Conservation (phyloP, 2,888 invertebrate species). For the Sycophila texana region DNA sequence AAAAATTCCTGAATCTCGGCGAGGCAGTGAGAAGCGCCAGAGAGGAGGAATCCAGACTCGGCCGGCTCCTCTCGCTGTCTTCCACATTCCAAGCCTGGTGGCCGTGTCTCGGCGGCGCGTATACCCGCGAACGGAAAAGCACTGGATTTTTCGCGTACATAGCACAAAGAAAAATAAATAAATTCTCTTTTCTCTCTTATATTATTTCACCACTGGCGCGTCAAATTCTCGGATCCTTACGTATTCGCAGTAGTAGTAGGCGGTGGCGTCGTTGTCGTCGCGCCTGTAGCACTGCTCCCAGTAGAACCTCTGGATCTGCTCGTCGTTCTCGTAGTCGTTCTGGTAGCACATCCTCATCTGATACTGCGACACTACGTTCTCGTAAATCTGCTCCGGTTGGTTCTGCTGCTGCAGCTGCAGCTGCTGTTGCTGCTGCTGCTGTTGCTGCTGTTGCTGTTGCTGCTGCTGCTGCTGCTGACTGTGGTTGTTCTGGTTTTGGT, state of each 20-base stretch:
- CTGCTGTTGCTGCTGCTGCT: conserved; percentile 51
- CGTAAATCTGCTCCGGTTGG: conserved; percentile 69
- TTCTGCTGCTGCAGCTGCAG: conserved; percentile 54
- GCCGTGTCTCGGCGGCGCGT: neutral
- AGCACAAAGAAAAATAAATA: conserved; percentile 1
- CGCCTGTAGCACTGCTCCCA: conserved; percentile 74
- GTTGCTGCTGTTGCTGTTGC: conserved; percentile 58
- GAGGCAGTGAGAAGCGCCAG: neutral
- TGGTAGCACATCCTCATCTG: conserved; percentile 75
- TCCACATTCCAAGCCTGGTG: conserved; percentile 32
- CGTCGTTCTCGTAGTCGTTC: conserved; percentile 74
- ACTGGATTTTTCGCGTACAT: neutral
- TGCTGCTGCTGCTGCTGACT: conserved; percentile 51
- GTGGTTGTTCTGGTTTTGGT: conserved; percentile 46
- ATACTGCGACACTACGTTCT: conserved; percentile 73
- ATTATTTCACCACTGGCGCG: neutral
- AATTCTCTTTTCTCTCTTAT: too few relatives aligned
- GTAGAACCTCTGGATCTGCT: conserved; percentile 74
- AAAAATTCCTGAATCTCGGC: conserved; percentile 45
- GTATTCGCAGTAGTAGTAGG: conserved; percentile 75
- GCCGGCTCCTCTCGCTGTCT: conserved; percentile 32
- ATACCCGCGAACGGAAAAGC: neutral
- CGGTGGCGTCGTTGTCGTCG: conserved; percentile 72
- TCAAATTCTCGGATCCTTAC: conserved; percentile 64
- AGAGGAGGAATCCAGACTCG: conserved; percentile 17